These are phyloP conservation scores for Ceratosolen fusciceps DNA, from an alignment of 1,140 invertebrate genomes.

Conservation along the genomic window DNA sequence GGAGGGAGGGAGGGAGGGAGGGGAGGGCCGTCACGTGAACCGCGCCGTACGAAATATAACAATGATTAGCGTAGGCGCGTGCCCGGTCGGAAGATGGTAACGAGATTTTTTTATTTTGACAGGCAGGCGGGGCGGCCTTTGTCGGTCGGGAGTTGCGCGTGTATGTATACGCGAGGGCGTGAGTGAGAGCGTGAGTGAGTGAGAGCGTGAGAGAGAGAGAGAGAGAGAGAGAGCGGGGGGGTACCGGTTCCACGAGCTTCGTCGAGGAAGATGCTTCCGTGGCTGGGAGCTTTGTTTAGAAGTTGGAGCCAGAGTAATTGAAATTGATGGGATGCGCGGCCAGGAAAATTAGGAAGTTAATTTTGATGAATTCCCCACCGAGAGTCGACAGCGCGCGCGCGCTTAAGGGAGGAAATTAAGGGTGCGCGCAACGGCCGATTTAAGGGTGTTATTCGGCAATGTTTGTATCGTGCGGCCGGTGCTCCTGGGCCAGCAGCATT, in stretches of 20 bases:
- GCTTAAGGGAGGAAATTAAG: constrained; percentile 33
- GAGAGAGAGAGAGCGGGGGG: too few species aligned
- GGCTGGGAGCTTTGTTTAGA: constrained; percentile 37
- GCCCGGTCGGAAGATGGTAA: not conserved
- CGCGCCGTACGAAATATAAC: constrained; percentile 33
- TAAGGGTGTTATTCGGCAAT: constrained; percentile 8
- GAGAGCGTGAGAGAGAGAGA: too few species aligned
- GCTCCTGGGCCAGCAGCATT: too few species aligned
- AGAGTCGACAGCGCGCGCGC: not conserved
- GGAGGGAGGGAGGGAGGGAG: not conserved
- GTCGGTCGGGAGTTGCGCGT: not conserved
- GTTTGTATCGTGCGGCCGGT: constrained; percentile 15
- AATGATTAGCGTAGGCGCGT: constrained; percentile 35
- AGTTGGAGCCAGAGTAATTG: constrained; percentile 31
- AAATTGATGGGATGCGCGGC: constrained; percentile 43
- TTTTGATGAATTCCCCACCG: constrained; percentile 44
- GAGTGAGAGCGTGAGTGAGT: too few species aligned
- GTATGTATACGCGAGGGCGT: too few species aligned
- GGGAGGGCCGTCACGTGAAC: not conserved
- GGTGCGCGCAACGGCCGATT: not conserved
- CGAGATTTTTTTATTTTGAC: constrained; percentile 25
- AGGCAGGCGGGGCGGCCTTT: not conserved
- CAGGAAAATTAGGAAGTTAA: constrained; percentile 44
- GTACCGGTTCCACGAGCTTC: too few species aligned
- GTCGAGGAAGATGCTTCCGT: not conserved